These are phyloP conservation scores for Ia io DNA, from an alignment of 2,113 vertebrate genomes.

Conservation along the genomic window DNA sequence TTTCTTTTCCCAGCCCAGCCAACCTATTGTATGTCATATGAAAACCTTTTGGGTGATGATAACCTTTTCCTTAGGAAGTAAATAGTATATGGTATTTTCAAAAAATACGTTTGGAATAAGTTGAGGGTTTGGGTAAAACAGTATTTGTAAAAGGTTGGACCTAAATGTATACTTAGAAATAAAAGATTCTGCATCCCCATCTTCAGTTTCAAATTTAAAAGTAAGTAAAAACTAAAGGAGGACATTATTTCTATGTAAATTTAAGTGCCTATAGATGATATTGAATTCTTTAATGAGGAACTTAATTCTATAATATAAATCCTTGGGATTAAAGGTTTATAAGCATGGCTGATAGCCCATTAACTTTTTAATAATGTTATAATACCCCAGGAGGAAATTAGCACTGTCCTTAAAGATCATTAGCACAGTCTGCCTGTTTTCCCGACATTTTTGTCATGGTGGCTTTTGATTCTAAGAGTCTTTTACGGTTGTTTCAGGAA, in stretches of 20 bases:
- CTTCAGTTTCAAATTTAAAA: constrained; percentile 19
- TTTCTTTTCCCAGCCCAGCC: not conserved
- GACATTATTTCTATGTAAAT: not conserved
- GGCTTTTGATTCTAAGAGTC: constrained; percentile 18
- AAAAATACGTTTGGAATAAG: not conserved
- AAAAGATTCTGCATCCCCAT: not conserved
- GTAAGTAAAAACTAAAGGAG: not conserved
- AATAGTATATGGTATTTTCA: not conserved
- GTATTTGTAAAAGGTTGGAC: not conserved
- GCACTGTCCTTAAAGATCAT: not conserved
- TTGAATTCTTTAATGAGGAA: constrained; percentile 21
- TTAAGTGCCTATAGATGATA: constrained; percentile 38
- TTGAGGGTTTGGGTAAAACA: not conserved
- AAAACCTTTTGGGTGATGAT: not conserved
- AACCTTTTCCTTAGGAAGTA: not conserved
- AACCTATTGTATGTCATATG: not conserved
- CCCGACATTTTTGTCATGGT: not conserved
- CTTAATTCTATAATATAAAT: constrained; percentile 30
- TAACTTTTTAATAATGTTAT: constrained; percentile 57
- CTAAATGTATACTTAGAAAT: not conserved
- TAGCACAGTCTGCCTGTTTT: constrained; percentile 5
- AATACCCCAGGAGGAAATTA: constrained; percentile 33
- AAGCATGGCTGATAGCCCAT: constrained; percentile 1
- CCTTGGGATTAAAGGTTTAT: constrained; percentile 27
- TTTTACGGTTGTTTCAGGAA: not conserved